phyloP scores from a whole-genome alignment of 1,140 invertebrate genomes.

The Drosophila athabasca region DNA sequence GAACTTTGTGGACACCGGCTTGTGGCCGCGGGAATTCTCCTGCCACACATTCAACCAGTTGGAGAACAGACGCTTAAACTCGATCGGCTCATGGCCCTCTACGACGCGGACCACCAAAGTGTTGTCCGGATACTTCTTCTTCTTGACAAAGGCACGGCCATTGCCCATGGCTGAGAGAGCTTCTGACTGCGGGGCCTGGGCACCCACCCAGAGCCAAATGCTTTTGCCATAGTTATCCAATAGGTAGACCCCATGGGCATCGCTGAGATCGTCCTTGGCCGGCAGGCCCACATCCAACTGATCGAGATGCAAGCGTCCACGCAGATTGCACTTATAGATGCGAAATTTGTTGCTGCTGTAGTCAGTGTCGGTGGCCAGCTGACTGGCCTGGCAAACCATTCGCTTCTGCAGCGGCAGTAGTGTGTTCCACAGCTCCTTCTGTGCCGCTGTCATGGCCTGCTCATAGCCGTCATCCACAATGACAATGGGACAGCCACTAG shows the following conservation, averaged over 20 bases:
- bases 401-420: slow-evolving; percentile 88
- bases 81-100: slow-evolving; percentile 92
- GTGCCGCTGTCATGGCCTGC: slow-evolving; percentile 87
- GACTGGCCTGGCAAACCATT: slow-evolving; percentile 85
- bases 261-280: slow-evolving; percentile 90
- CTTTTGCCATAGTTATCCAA: slow-evolving; percentile 93
- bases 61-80: slow-evolving; percentile 93
- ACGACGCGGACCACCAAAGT: slow-evolving; percentile 91
- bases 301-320: slow-evolving; percentile 92
- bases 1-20: slow-evolving; percentile 79
- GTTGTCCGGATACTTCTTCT: slow-evolving; percentile 91
- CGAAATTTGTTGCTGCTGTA: slow-evolving; percentile 84
- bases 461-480: slow-evolving; percentile 95
- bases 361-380: slow-evolving; percentile 67
- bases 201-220: slow-evolving; percentile 97
- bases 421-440: slow-evolving; percentile 88
- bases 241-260: slow-evolving; percentile 88
- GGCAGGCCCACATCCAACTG: slow-evolving; percentile 94
- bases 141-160: slow-evolving; percentile 94
- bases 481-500: slow-evolving; percentile 85
- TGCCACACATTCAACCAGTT: slow-evolving; percentile 87
- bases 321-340: slow-evolving; percentile 89
- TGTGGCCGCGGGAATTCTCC: slow-evolving; percentile 72
- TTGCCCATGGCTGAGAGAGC: slow-evolving; percentile 91
- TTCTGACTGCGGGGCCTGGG: slow-evolving; percentile 88